phyloP scores from a whole-genome alignment of 1,140 invertebrate genomes.

The Dermatophagoides farinae region DNA sequence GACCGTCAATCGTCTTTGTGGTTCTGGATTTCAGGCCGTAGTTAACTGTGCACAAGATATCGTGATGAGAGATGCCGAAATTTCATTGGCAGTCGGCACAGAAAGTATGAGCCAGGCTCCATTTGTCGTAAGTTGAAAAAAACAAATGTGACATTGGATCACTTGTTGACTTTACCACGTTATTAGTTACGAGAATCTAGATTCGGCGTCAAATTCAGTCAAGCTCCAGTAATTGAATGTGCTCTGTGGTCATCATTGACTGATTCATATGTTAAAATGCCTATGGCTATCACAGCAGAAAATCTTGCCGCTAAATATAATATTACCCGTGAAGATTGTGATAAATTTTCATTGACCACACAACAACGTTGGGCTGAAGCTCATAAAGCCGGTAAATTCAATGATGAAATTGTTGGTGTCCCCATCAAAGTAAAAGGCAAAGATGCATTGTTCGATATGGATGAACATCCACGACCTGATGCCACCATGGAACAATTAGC shows the following conservation, averaged over 20 bases:
- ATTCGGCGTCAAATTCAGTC: conserved; percentile 73
- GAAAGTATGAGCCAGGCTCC: conserved; percentile 95
- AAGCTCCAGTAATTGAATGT: conserved; percentile 61
- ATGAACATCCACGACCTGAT: conserved; percentile 83
- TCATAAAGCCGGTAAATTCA: conserved; percentile 64
- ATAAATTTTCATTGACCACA: conserved; percentile 66
- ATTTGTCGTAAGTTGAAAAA: conserved; percentile 41
- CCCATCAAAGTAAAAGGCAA: conserved; percentile 51
- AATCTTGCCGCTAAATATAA: conserved; percentile 81
- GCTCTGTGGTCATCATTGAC: conserved; percentile 72
- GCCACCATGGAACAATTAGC: conserved; percentile 60
- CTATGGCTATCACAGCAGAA: conserved; percentile 94
- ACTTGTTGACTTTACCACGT: background rate
- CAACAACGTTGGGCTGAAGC: conserved; percentile 46
- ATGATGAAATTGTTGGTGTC: conserved; percentile 70
- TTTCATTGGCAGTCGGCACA: conserved; percentile 71
- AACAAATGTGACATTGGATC: background rate
- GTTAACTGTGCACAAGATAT: conserved; percentile 85
- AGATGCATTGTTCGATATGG: conserved; percentile 50
- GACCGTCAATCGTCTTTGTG: conserved; percentile 56
- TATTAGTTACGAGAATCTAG: conserved; percentile 41
- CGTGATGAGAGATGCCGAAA: conserved; percentile 53
- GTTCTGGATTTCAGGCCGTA: conserved; percentile 85
- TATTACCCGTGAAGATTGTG: conserved; percentile 62
- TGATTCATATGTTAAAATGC: conserved; percentile 68